Base-by-base conservation (phyloP, 92 coral and sea anemone genomes). In the Pocillopora grandis region DNA sequence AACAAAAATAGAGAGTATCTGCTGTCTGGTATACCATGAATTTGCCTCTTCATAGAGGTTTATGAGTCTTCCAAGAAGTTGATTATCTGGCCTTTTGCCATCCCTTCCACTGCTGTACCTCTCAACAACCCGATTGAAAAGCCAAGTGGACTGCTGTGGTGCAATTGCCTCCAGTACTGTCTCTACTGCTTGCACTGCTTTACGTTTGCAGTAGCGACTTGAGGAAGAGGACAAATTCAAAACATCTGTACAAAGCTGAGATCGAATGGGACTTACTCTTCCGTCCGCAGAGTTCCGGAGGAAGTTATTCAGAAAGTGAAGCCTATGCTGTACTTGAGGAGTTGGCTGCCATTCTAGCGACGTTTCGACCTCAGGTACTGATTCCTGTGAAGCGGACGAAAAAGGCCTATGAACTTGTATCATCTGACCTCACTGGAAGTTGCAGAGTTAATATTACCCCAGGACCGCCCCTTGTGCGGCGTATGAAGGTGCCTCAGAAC, bases 251-350 rank as follows among this genome's bases (percentile, higher is more conserved):
- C 33, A 60, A 71, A 79, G 70, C 63, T 88, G 81, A 35, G 91
- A 88, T 63, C 91, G 66, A 48, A 88, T 80, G 37, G 91, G 91
- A 66, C 87, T 88, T 70, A 88, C 88, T 52, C 91, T 76, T 14
- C 91, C 88, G 6, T 83, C 85, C 10, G 83, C 23, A 17, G 91
- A 14, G 21, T 20, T 83, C 48, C 78, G 57, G 23, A 84, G 63
- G 65, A 75, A 88, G 64, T 59, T 82, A 59, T 82, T 88, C 6
- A 88, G 84, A 64, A 56, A 14, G 31, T 88, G 77, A 20, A 88
- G 90, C 42, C 65, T 21, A 73, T 83, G 77, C 84, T 77, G 73
- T 35, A 88, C 27, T n/a, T 77, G 88, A 23, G 84, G 88, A 16
- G 88, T 85, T 58, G 84, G 88, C 77, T 77, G 88, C 88, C 88